A percentile compares a stretch with the other conserved stretches of the same genome.
Conservation (phyloP, 2,888 invertebrate species). For the Melinopterus prodromus region DNA sequence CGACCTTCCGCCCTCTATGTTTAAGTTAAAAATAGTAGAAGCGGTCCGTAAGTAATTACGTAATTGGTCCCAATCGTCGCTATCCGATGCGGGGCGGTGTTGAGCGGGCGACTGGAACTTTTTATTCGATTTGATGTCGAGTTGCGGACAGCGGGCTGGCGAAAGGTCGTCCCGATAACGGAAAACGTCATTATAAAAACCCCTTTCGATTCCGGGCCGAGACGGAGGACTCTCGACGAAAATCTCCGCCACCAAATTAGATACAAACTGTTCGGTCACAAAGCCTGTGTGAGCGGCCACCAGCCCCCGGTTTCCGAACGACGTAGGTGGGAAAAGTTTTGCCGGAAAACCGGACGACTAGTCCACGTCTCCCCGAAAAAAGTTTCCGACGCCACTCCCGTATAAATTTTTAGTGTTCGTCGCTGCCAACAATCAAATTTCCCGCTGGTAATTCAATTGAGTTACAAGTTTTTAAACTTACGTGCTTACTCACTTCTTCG, state of each 20-base stretch:
- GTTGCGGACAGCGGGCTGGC: neutral
- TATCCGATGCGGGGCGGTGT: neutral
- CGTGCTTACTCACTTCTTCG: neutral
- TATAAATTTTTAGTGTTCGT: neutral
- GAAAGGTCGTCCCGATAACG: slow-evolving; percentile 4
- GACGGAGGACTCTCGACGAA: neutral
- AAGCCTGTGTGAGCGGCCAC: neutral
- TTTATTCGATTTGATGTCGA: neutral
- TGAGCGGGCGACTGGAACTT: neutral
- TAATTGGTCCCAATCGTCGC: slow-evolving; percentile 4
- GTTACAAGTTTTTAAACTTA: neutral
- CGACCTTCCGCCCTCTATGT: neutral
- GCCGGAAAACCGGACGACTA: neutral
- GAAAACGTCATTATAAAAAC: slow-evolving; percentile 4
- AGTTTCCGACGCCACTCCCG: neutral
- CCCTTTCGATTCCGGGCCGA: slow-evolving; percentile 4
- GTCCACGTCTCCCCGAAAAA: neutral
- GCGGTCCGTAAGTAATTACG: neutral
- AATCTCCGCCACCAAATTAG: slow-evolving; percentile 11
- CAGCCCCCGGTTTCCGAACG: neutral
- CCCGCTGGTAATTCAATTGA: neutral
- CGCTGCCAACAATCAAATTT: neutral
- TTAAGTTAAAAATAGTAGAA: slow-evolving; percentile 4
- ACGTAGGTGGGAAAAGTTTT: slow-evolving; percentile 4
- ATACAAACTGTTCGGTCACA: slow-evolving; percentile 13